Base-by-base conservation (phyloP, 2,797 vertebrate species). In the Micropoecilia bifurca region DNA sequence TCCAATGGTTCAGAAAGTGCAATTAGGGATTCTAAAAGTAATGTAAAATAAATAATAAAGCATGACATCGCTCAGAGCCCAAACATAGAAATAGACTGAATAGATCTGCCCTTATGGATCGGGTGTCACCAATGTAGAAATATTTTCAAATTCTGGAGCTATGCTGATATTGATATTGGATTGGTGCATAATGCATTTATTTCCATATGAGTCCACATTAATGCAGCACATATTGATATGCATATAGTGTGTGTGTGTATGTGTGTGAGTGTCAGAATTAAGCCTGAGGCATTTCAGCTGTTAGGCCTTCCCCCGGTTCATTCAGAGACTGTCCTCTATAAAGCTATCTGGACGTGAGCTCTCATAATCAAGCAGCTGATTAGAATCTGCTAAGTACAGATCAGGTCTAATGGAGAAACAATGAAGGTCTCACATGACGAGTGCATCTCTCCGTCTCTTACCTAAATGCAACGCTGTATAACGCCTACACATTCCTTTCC, bases 341-440 rank as follows among this genome's bases (percentile, higher is more conserved):
- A 78, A 78, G 76, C 88, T 73, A 75, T 48, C 82, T 76, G 84
- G 84, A 88, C 71, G 72, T 90, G 89, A 89, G 88, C 77, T 25
- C 90, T 93, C 86, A 93, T 95, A 94, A 94, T 95, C 93, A 94
- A 94, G 88, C 85, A 90, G 90, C 86, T 94, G 92, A 94, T 95
- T 94, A 94, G 92, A 88, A 88, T 89, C 90, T 91, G 88, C 89
- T 88, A 87, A 82, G 91, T 88, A 79, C 85, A 91, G 85, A 90
- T 92, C 92, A 83, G 63, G 83, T 85, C 85, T 94, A 94, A 94
- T 95, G 92, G 91, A 93, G 88, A 87, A 94, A 92, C 91, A 92
- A 92, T 90, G 87, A 92, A 80, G 87, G 85, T 91, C 91, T 82
- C 89, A 82, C 80, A 81, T 86, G 90, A 92, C 87, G 83, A 83